phyloP scores from a whole-genome alignment of 2,888 invertebrate genomes.

The Mellilla xanthometata region DNA sequence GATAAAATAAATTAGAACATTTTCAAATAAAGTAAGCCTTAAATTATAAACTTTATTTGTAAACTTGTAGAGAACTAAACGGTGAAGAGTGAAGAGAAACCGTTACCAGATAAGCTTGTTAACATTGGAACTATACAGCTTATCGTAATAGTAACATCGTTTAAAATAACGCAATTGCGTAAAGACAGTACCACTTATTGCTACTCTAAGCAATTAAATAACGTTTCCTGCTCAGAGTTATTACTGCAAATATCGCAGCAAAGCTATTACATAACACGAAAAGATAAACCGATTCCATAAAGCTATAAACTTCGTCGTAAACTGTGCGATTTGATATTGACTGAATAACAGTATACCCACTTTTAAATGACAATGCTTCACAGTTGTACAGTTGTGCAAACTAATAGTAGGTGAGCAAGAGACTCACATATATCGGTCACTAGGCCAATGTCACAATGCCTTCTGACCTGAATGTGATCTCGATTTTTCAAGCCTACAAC shows the following conservation, averaged over 20 bases:
- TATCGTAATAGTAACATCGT: slow-evolving; percentile 10
- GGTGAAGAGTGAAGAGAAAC: too few species aligned
- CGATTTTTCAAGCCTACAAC: slow-evolving; percentile 20
- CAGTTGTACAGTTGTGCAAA: slow-evolving; percentile 49
- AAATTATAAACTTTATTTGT: too few species aligned
- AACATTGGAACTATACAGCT: slow-evolving; percentile 8
- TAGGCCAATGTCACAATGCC: slow-evolving; percentile 62
- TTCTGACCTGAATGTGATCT: slow-evolving; percentile 22
- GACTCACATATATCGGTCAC: slow-evolving; percentile 49
- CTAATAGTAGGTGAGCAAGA: slow-evolving; percentile 39
- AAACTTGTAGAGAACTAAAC: too few species aligned
- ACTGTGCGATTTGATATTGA: slow-evolving; percentile 1
- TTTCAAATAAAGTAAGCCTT: too few species aligned
- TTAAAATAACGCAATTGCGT: slow-evolving; percentile 18
- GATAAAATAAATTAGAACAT: too few species aligned
- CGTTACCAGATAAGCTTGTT: not conserved
- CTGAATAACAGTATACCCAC: slow-evolving; percentile 7
- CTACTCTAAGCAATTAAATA: slow-evolving; percentile 9
- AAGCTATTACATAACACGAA: slow-evolving; percentile 24
- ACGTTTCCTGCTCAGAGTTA: slow-evolving; percentile 28
- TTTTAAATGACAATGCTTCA: slow-evolving; percentile 12
- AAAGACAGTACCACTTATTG: slow-evolving; percentile 17
- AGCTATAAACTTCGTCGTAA: slow-evolving; percentile 2
- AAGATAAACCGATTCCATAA: slow-evolving; percentile 14
- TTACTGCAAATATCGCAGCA: slow-evolving; percentile 20